Evolutionary conservation across 2,113 vertebrate genomes (phyloP), one percentile per base, ranked within the genome.

Genomic region (Phalacrocorax brasilianus): DNA sequence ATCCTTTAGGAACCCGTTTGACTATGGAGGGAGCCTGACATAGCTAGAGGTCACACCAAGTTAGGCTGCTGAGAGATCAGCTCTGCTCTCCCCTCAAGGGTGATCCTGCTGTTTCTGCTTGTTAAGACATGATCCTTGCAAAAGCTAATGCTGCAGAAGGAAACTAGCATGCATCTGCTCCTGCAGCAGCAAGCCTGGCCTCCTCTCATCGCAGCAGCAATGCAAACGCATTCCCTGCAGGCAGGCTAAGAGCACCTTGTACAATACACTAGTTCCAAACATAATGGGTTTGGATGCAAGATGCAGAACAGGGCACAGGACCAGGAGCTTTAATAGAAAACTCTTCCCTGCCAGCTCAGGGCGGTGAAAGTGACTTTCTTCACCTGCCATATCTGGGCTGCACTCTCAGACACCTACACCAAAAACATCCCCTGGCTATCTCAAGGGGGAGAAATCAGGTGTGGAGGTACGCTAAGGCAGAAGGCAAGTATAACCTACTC

Each of bases 281-380:
- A 1, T 14, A 15, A 45, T 0, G 11, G 24, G 28, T 72, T 56
- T 32, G 71, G 53, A n/a, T 47, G 17, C 0, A 1, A 78, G n/a
- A 32, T 5, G 38, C 66, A 79, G 14, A 20, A 22, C 12, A 82
- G 32, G 42, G 28, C 77, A 68, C 44, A 2, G 30, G 21, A 55
- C 47, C 38, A 35, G 42, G 27, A 79, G 35, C 19, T 80, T 45
- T 24, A 53, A 77, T 14, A n/a, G 35, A 45, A 93, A 91, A 73
- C 52, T 52, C 82, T 35, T 27, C 49, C 53, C 66, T 80, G 44
- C 40, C 88, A 94, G 75, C 50, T n/a, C 50, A 23, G 67, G 23
- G 33, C 61, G 53, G 52, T 52, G 45, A 76, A 19, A 73, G 38
- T 17, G 62, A 49, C 62, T 89, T 78, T 45, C 11, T 55, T 62